A percentile compares a stretch with the other conserved stretches of the same genome.
These are phyloP conservation scores for Phengaris arion DNA, from an alignment of 2,888 invertebrate genomes.

Conservation along the genomic window DNA sequence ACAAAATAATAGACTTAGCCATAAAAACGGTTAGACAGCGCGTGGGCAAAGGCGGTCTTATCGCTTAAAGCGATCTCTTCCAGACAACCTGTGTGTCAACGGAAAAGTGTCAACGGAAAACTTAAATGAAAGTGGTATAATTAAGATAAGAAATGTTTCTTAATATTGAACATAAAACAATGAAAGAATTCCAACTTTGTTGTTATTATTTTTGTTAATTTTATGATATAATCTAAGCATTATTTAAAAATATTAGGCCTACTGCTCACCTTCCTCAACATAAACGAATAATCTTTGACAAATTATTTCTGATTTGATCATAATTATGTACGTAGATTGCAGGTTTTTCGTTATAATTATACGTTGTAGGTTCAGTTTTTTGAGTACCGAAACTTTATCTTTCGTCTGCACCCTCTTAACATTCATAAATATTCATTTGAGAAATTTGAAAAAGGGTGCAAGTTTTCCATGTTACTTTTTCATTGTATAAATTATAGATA, in stretches of 20 bases:
- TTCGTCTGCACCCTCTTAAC: constrained; percentile 6
- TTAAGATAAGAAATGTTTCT: too few species aligned
- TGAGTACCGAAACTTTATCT: constrained; percentile 11
- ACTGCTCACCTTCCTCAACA: background rate
- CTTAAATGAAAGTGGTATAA: too few species aligned
- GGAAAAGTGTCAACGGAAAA: too few species aligned
- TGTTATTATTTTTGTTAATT: background rate
- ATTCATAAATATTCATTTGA: constrained; percentile 27
- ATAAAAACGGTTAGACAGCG: too few species aligned
- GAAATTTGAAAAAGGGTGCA: constrained; percentile 8
- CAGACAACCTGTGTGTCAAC: too few species aligned
- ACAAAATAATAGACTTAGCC: too few species aligned
- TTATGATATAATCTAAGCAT: background rate
- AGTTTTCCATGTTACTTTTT: constrained; percentile 12
- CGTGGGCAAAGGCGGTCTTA: too few species aligned
- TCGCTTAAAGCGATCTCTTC: too few species aligned
- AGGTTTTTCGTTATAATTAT: too few species aligned
- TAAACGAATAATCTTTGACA: background rate
- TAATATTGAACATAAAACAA: too few species aligned
- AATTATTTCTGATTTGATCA: background rate
- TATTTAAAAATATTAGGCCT: too few species aligned
- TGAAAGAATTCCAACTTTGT: background rate
- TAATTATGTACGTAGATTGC: too few species aligned
- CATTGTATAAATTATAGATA: constrained; percentile 4
- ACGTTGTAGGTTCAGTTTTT: background rate